phyloP scores from a whole-genome alignment of 2,113 vertebrate genomes.

The Pithys albifrons region DNA sequence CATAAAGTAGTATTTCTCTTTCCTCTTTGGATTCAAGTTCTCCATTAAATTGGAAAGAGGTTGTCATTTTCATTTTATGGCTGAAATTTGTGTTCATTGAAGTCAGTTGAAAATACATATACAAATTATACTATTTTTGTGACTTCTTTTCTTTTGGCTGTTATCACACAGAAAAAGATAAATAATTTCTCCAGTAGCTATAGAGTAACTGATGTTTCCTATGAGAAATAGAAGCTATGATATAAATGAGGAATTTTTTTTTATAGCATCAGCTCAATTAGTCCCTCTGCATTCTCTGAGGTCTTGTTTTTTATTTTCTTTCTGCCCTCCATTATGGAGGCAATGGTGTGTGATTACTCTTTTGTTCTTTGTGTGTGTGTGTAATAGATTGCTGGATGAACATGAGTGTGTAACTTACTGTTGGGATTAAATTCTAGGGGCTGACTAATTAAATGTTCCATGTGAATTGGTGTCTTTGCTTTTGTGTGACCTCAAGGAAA shows the following conservation, averaged over 20 bases:
- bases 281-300: background rate
- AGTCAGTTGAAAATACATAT: background rate
- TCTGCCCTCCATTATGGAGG: background rate
- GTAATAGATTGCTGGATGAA: background rate
- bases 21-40: background rate
- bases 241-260: background rate
- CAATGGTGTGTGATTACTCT: background rate
- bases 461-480: background rate
- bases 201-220: background rate
- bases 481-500: background rate
- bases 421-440: background rate
- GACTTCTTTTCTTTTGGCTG: background rate
- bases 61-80: background rate
- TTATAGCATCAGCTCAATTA: background rate
- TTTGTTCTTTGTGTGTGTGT: background rate
- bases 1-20: background rate
- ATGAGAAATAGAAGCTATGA: background rate
- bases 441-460: background rate
- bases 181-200: background rate
- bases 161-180: background rate
- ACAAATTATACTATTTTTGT: background rate
- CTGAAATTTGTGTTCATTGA: background rate
- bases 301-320: background rate
- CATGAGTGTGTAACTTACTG: background rate
- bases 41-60: no score